A percentile compares a stretch with the other conserved stretches of the same genome.
Evolutionary conservation across 2,797 vertebrate species (phyloP).

Genomic region (Tachyglossus aculeatus): DNA sequence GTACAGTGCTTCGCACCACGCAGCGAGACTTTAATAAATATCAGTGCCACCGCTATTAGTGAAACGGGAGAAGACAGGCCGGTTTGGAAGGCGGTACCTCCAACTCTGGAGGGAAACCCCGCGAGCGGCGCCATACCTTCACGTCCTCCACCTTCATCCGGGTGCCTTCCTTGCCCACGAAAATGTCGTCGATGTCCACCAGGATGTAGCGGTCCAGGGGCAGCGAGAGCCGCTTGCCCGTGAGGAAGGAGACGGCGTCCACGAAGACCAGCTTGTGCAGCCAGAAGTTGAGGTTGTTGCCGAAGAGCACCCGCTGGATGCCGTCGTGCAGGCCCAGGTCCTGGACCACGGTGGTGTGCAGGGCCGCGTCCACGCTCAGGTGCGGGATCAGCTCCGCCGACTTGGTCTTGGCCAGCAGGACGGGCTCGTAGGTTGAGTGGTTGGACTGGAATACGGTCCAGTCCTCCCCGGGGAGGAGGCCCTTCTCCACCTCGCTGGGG

Average conservation of each 20-base stretch:
- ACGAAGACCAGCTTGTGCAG: slow-evolving; percentile 96
- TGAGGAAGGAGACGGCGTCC: slow-evolving; percentile 94
- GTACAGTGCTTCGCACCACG: too few relatives aligned
- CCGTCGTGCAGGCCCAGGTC: slow-evolving; percentile 96
- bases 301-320: slow-evolving; percentile 95
- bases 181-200: slow-evolving; percentile 98
- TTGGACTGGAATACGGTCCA: slow-evolving; percentile 99
- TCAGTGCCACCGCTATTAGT: too few relatives aligned
- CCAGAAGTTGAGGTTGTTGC: slow-evolving; percentile 98
- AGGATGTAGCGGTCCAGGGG: slow-evolving; percentile 94
- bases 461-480: slow-evolving; percentile 92
- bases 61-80: accelerated
- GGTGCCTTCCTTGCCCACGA: slow-evolving; percentile 97
- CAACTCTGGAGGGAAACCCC: background rate
- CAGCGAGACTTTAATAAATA: too few relatives aligned
- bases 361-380: slow-evolving; percentile 83
- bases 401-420: slow-evolving; percentile 93
- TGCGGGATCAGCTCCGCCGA: slow-evolving; percentile 88
- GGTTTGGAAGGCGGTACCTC: accelerated
- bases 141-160: slow-evolving; percentile 98
- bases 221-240: slow-evolving; percentile 91
- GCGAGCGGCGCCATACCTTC: slow-evolving; percentile 78
- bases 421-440: slow-evolving; percentile 95
- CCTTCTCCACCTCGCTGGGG: slow-evolving; percentile 90
- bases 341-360: slow-evolving; percentile 96